Evolutionary conservation across 2,113 vertebrate genomes (phyloP).

Genomic region (Etheostoma cragini): DNA sequence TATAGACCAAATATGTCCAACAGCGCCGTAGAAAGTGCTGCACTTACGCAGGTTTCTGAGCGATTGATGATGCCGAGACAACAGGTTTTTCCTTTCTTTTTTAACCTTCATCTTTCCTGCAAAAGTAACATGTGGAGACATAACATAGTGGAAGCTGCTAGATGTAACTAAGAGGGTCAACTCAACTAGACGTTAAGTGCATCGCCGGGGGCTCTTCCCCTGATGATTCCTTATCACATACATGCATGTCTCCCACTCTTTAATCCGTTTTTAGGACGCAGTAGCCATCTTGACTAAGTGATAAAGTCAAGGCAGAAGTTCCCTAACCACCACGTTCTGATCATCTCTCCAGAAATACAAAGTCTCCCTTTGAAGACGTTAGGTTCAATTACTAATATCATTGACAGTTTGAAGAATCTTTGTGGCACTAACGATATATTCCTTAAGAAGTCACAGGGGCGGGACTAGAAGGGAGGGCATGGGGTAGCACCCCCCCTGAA

Average conservation of each 20-base stretch:
- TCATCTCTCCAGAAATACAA: too few species aligned
- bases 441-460: too few species aligned
- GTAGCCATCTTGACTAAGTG: too few species aligned
- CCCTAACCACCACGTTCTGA: too few species aligned
- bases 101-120: background rate
- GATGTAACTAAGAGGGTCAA: background rate
- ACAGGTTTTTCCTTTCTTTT: background rate
- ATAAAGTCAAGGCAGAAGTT: too few species aligned
- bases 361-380: too few species aligned
- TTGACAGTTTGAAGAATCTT: too few species aligned
- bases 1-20: constrained; percentile 18
- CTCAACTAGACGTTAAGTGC: background rate
- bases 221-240: background rate
- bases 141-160: background rate
- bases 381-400: too few species aligned
- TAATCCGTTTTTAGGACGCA: background rate
- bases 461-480: too few species aligned
- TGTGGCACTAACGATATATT: too few species aligned
- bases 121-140: background rate
- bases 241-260: background rate
- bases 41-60: background rate
- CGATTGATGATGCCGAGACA: background rate
- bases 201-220: background rate
- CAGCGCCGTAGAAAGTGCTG: background rate
- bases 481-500: too few species aligned